Evolutionary conservation across 2,888 invertebrate genomes (phyloP).

Genomic region (Mesorhabditis spiculigera): DNA sequence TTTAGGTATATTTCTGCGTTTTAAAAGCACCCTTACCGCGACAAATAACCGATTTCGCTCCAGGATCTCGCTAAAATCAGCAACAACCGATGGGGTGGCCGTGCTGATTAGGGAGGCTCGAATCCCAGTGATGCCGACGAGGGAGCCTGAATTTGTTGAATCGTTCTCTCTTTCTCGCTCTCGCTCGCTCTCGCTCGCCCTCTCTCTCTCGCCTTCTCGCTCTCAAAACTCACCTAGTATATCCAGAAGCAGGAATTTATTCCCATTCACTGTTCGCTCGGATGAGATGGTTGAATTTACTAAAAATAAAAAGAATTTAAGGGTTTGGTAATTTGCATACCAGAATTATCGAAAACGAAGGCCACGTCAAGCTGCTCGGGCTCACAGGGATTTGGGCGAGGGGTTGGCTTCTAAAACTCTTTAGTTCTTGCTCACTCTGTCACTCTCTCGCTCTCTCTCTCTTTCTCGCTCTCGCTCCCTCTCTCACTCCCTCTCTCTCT

Average conservation of each 20-base stretch:
- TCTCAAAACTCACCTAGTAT: slow-evolving; percentile 27
- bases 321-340: too few relatives aligned
- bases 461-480: too few relatives aligned
- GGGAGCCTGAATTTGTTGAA: slow-evolving; percentile 33
- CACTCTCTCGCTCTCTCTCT: too few relatives aligned
- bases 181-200: too few relatives aligned
- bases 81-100: slow-evolving; percentile 18
- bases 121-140: slow-evolving; percentile 33
- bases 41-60: slow-evolving; percentile 14
- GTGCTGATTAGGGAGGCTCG: slow-evolving; percentile 40
- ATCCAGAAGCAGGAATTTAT: slow-evolving; percentile 43
- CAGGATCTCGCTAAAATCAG: slow-evolving; percentile 14
- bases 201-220: neutral
- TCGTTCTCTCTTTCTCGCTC: too few relatives aligned
- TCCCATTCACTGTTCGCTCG: slow-evolving; percentile 30
- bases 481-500: too few relatives aligned
- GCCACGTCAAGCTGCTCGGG: slow-evolving; percentile 31
- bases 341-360: slow-evolving; percentile 39
- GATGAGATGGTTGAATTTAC: slow-evolving; percentile 19
- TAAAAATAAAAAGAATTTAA: too few relatives aligned
- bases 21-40: slow-evolving; percentile 11
- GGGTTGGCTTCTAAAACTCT: too few relatives aligned
- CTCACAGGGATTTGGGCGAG: neutral
- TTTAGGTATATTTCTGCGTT: neutral
- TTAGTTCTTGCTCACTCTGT: too few relatives aligned